Base-by-base conservation (phyloP, 2,113 vertebrate genomes). In the Colossoma macropomum region DNA sequence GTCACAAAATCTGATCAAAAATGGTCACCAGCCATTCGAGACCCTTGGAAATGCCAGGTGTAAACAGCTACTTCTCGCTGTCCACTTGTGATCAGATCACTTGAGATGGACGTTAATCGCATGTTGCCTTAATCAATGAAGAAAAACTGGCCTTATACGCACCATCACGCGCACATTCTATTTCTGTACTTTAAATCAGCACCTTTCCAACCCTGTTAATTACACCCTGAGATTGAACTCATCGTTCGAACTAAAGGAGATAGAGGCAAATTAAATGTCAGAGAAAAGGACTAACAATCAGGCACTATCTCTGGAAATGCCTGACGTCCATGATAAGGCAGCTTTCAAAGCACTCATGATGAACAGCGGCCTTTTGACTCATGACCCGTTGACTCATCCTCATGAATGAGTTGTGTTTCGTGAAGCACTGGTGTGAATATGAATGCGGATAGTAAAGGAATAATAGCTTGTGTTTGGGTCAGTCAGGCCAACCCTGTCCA, bases 221-320 rank as follows among this genome's bases (percentile, higher is more conserved):
- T 71, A 79, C 9, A 82, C 52, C 48, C 71, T 60, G 73, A 60
- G 41, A 80, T 77, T 81, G n/a, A 86, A 81, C 56, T 75, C 19
- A 11, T 79, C 48, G 4, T 7, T 68, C 21, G 13, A 79, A 32
- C 27, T 59, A 34, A 78, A 84, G 17, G 71, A 79, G 78, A 80
- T 32, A 75, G 48, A 19, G 34, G 59, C 50, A 65, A 71, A 77
- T 86, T 63, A 77, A 80, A 75, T 54, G 32, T 79, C 32, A 71
- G 48, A 79, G 50, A 15, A 2, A 52, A 23, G 28, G 23, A 63
- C 2, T 3, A 73, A 45, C 19, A 25, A 30, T 34, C 28, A 62
- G 34, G 50, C 52, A 62, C 13, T 48, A 66, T 74, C 56, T 38
- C 8, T 32, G 41, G 79, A 65, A 17, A 65, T n/a, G 27, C 79